Percentiles rank a stretch among this genome's conserved stretches.
Evolutionary conservation across 2,113 vertebrate species (phyloP).

Genomic region (Siniperca knerii): DNA sequence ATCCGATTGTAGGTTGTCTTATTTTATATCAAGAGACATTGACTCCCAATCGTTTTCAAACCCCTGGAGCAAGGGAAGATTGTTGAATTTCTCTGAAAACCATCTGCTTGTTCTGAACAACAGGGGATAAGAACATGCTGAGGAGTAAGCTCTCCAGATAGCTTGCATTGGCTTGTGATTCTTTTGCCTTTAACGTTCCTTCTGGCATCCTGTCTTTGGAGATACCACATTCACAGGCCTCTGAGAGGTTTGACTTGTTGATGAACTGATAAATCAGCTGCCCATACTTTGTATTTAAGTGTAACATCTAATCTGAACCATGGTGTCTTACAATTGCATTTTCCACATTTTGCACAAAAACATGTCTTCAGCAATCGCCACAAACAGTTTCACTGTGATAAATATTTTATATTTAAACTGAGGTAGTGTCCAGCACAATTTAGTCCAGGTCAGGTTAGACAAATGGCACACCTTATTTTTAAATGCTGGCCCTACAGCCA

Average conservation of each 20-base stretch:
- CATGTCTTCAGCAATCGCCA: background rate
- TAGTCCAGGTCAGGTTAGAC: slow-evolving; percentile 16
- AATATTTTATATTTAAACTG: background rate
- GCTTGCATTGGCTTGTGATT: slow-evolving; percentile 70
- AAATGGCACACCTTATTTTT: slow-evolving; percentile 63
- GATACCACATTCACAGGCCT: slow-evolving; percentile 54
- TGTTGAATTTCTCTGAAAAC: slow-evolving; percentile 74
- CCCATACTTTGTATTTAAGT: slow-evolving; percentile 44
- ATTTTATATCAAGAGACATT: slow-evolving; percentile 61
- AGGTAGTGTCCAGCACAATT: background rate
- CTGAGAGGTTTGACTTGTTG: slow-evolving; percentile 57
- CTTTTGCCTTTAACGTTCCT: slow-evolving; percentile 76
- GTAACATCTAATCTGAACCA: slow-evolving; percentile 9
- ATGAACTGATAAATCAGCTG: slow-evolving; percentile 52
- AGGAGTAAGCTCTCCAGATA: slow-evolving; percentile 74
- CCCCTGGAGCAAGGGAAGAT: slow-evolving; percentile 75
- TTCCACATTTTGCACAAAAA: slow-evolving; percentile 7
- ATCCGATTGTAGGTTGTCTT: slow-evolving; percentile 58
- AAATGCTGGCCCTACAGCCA: slow-evolving; percentile 80
- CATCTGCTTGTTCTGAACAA: slow-evolving; percentile 77
- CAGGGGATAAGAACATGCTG: slow-evolving; percentile 74
- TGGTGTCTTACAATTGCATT: background rate
- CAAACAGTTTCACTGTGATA: background rate
- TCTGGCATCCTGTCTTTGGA: slow-evolving; percentile 72
- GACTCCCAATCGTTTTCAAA: slow-evolving; percentile 65